Evolutionary conservation across 2,113 vertebrate genomes (phyloP).

Genomic region (Hepsetus odoe): DNA sequence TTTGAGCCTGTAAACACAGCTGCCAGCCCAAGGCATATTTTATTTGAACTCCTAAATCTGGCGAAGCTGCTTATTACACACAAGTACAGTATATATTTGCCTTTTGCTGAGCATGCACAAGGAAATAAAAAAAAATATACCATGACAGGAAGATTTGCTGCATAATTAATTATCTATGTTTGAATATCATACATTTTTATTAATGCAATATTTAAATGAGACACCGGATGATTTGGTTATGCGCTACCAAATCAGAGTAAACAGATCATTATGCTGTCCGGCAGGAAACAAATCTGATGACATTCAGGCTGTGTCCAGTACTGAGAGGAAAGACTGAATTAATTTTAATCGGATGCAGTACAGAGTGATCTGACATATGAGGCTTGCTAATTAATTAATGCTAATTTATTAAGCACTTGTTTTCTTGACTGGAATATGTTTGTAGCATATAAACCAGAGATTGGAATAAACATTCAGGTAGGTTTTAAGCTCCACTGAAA

Average conservation of each 20-base stretch:
- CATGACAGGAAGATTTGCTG: slow-evolving; percentile 57
- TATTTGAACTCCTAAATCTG: slow-evolving; percentile 53
- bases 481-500: too few relatives aligned
- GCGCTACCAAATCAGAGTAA: slow-evolving; percentile 61
- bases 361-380: background rate
- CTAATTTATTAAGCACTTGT: background rate
- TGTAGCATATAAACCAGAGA: background rate
- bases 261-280: slow-evolving; percentile 66
- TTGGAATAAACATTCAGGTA: background rate
- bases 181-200: slow-evolving; percentile 75
- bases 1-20: slow-evolving; percentile 52
- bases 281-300: slow-evolving; percentile 23
- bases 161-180: slow-evolving; percentile 73
- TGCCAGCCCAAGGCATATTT: slow-evolving; percentile 40
- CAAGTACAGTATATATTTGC: slow-evolving; percentile 49
- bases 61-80: slow-evolving; percentile 50
- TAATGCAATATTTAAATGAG: slow-evolving; percentile 66
- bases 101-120: slow-evolving; percentile 62
- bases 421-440: background rate
- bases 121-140: slow-evolving; percentile 61
- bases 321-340: background rate
- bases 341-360: background rate
- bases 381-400: background rate
- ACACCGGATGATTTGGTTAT: slow-evolving; percentile 54
- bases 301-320: slow-evolving; percentile 12